Evolutionary conservation across 1,140 invertebrate genomes (phyloP).

Genomic region (Dendrolimus kikuchii): DNA sequence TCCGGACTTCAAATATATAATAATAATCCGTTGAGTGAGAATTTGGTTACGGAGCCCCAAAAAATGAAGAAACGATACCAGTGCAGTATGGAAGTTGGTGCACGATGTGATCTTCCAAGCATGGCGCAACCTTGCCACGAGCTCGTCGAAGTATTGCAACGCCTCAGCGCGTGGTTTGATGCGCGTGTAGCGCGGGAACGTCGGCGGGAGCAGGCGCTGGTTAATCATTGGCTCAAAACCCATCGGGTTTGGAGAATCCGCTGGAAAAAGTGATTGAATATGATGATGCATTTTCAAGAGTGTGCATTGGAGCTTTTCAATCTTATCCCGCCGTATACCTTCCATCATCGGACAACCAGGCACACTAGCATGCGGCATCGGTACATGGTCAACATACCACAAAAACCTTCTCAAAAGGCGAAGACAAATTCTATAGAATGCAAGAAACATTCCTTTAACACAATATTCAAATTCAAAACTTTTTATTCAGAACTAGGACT

Average conservation of each 20-base stretch:
- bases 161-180: constrained; percentile 90
- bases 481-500: no score
- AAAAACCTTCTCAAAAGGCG: no score
- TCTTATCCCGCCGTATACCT: no score
- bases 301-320: no score
- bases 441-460: no score
- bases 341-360: no score
- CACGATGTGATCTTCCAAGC: constrained; percentile 88
- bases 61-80: constrained; percentile 74
- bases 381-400: no score
- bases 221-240: constrained; percentile 97
- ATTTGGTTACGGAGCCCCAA: background rate
- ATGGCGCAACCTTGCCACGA: constrained; percentile 85
- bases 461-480: no score
- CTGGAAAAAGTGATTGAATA: constrained; percentile 31
- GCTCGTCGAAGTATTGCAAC: constrained; percentile 87
- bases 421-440: no score
- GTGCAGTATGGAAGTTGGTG: constrained; percentile 84
- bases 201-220: constrained; percentile 94
- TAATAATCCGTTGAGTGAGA: background rate
- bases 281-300: no score
- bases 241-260: constrained; percentile 77
- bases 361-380: no score
- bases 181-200: constrained; percentile 97
- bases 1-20: no score